Conservation (phyloP, 1,140 invertebrate species). For the Armadillidium nasatum region DNA sequence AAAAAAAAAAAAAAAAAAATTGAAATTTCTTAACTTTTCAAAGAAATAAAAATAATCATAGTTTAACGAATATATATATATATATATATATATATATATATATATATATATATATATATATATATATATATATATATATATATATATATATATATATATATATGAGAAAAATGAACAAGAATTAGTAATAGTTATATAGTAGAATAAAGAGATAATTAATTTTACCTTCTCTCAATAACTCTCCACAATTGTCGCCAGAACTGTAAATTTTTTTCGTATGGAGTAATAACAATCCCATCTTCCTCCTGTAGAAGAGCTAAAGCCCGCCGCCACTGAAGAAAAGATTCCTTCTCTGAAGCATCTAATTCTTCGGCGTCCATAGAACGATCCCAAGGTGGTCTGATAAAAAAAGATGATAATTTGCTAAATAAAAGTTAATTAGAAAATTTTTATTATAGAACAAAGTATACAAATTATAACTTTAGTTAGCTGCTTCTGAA, state of each 20-base stretch:
- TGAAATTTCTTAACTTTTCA: too few species aligned
- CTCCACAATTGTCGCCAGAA: slow-evolving; percentile 99
- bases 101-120: slow-evolving; percentile 19
- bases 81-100: not conserved
- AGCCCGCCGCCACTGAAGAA: slow-evolving; percentile 80
- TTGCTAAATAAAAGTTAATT: too few species aligned
- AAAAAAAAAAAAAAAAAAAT: slow-evolving; percentile 13
- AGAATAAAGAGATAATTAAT: slow-evolving; percentile 21
- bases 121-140: slow-evolving; percentile 18
- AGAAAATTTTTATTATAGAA: too few species aligned
- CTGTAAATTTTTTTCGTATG: slow-evolving; percentile 93
- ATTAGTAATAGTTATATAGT: slow-evolving; percentile 1
- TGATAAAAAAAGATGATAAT: slow-evolving; percentile 45
- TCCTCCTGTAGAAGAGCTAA: slow-evolving; percentile 72
- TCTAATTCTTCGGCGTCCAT: slow-evolving; percentile 74
- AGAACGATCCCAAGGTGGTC: slow-evolving; percentile 72
- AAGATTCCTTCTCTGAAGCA: slow-evolving; percentile 68
- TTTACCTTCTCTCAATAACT: slow-evolving; percentile 79
- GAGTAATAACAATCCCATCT: slow-evolving; percentile 80
- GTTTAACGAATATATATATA: slow-evolving; percentile 12
- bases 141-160: slow-evolving; percentile 4
- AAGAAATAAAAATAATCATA: not conserved
- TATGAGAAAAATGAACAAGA: slow-evolving; percentile 21
- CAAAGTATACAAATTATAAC: too few species aligned
- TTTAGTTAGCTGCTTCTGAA: too few species aligned